phyloP scores from a whole-genome alignment of 2,888 invertebrate genomes.

The Hypercompe scribonia region DNA sequence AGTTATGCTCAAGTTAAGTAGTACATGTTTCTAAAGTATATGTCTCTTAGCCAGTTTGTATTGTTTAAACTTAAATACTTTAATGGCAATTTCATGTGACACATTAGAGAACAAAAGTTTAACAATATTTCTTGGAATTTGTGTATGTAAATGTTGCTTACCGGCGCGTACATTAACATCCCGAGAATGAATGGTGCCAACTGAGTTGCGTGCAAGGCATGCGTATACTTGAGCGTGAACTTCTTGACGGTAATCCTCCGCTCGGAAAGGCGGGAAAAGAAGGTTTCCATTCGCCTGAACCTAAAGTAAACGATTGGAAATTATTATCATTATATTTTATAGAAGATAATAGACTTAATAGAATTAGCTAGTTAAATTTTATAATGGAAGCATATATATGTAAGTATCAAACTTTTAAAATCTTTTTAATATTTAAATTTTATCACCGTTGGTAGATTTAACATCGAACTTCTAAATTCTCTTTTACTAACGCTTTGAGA shows the following conservation, averaged over 20 bases:
- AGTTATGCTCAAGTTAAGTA: constrained; percentile 25
- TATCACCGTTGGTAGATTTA: background rate
- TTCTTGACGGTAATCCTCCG: constrained; percentile 96
- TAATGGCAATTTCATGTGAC: constrained; percentile 17
- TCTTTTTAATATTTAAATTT: background rate
- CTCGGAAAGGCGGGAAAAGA: constrained; percentile 97
- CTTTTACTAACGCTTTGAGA: background rate
- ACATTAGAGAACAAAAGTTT: constrained; percentile 35
- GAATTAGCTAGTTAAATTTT: background rate
- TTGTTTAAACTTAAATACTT: constrained; percentile 20
- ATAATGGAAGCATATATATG: background rate
- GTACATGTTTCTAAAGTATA: constrained; percentile 29
- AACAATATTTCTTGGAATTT: constrained; percentile 41
- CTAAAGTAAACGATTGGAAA: constrained; percentile 68
- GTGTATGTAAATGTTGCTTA: constrained; percentile 80
- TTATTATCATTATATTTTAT: background rate
- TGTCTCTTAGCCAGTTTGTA: constrained; percentile 29
- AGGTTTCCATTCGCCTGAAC: constrained; percentile 96
- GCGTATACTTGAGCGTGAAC: constrained; percentile 98
- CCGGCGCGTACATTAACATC: constrained; percentile 98
- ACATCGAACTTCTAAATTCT: background rate
- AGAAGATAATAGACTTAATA: background rate
- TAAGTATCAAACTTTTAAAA: background rate
- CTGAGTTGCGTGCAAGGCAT: constrained; percentile 95
- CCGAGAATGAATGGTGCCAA: constrained; percentile 95